Percentiles rank a stretch among this genome's conserved stretches.
Conservation (phyloP, 2,113 vertebrate genomes). For the Redunca redunca region DNA sequence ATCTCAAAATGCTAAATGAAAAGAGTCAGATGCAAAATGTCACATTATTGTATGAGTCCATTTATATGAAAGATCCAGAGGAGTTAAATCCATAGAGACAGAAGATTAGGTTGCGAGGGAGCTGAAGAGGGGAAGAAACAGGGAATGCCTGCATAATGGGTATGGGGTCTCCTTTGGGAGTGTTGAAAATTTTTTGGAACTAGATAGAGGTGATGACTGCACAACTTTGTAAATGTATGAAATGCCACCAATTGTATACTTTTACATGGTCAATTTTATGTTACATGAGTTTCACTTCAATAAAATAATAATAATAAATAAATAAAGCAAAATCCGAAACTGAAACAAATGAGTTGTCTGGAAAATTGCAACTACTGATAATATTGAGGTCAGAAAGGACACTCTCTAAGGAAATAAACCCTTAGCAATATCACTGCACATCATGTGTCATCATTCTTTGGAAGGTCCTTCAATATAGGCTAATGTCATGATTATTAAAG, state of each 20-base stretch:
- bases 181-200: not conserved
- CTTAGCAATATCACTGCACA: not conserved
- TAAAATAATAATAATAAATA: not conserved
- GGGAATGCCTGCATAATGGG: not conserved
- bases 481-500: not conserved
- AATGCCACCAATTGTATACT: not conserved
- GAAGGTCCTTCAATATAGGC: not conserved
- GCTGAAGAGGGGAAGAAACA: not conserved
- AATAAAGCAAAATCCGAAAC: not conserved
- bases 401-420: conserved; percentile 24
- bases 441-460: not conserved
- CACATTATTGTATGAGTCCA: not conserved
- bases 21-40: not conserved
- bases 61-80: not conserved
- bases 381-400: not conserved
- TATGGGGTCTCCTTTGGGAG: not conserved
- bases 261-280: not conserved
- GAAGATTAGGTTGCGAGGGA: not conserved
- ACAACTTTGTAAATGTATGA: not conserved
- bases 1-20: not conserved
- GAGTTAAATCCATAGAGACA: not conserved
- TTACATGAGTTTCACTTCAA: not conserved
- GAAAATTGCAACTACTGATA: conserved; percentile 8
- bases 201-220: not conserved
- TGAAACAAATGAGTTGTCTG: not conserved